These are phyloP conservation scores for Oreortyx pictus DNA, from an alignment of 2,797 vertebrate genomes.

Conservation along the genomic window DNA sequence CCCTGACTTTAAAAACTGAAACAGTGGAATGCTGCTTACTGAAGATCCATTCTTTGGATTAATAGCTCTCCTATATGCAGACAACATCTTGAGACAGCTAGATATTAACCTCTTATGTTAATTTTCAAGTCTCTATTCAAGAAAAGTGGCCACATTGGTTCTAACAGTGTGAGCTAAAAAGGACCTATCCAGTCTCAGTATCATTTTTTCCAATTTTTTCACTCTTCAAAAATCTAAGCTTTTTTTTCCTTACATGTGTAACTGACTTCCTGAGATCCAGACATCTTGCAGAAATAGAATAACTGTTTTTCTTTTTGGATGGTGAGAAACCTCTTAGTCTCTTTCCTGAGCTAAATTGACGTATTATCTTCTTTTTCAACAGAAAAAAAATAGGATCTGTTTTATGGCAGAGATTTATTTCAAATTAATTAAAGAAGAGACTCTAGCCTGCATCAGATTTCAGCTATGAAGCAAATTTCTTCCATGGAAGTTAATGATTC, in stretches of 20 bases:
- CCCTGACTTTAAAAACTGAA: neutral
- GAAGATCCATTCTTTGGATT: neutral
- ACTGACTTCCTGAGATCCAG: neutral
- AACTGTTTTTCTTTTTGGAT: neutral
- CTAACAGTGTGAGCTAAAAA: neutral
- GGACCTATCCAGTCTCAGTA: neutral
- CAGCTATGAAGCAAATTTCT: neutral
- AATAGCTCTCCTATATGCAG: neutral
- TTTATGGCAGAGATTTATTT: neutral
- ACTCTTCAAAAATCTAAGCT: neutral
- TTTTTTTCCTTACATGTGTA: neutral
- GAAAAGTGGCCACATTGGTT: neutral
- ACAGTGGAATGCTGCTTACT: neutral
- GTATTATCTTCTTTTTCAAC: neutral
- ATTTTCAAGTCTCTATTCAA: neutral
- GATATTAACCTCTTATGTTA: neutral
- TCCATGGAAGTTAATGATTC: neutral
- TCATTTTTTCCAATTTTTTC: neutral
- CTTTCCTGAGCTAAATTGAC: neutral
- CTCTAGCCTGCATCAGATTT: neutral
- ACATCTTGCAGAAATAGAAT: neutral
- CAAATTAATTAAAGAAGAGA: neutral
- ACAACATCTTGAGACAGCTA: neutral
- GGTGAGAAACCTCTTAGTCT: no score
- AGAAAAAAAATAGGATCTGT: neutral